phyloP scores from a whole-genome alignment of 2,888 invertebrate genomes.

The Acanthococcus lagerstroemiae region DNA sequence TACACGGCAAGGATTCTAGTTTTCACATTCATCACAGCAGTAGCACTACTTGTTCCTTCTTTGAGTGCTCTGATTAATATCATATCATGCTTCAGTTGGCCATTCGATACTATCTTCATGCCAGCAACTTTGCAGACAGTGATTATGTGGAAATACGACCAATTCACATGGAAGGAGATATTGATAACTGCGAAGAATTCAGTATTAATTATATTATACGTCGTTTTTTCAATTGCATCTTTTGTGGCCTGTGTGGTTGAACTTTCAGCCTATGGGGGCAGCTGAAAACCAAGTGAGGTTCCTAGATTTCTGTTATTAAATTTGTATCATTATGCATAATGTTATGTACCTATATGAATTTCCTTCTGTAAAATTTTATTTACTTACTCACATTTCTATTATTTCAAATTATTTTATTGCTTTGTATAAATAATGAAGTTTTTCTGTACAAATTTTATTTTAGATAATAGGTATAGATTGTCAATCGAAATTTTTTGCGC shows the following conservation, averaged over 20 bases:
- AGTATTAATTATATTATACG: too few species aligned
- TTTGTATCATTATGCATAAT: not conserved
- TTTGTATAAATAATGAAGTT: too few species aligned
- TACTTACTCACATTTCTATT: too few species aligned
- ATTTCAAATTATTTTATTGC: too few species aligned
- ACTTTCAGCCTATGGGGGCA: too few species aligned
- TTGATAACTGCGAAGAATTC: not conserved
- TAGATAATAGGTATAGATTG: too few species aligned
- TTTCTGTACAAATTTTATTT: too few species aligned
- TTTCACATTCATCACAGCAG: not conserved
- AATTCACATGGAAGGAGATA: not conserved
- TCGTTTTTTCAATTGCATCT: not conserved
- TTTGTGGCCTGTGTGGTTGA: too few species aligned
- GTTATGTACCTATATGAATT: not conserved
- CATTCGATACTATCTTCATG: not conserved
- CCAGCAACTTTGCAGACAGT: not conserved
- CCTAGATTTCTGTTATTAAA: too few species aligned
- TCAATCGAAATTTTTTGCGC: too few species aligned
- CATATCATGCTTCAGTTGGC: not conserved
- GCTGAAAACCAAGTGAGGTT: too few species aligned
- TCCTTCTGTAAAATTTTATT: not conserved
- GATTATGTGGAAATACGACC: not conserved
- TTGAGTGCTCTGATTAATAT: not conserved
- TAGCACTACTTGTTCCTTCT: not conserved
- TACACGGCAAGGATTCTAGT: not conserved